Evolutionary conservation across 2,888 invertebrate species (phyloP), one percentile per base, ranked within the genome.

Genomic region (Brachycybe producta): DNA sequence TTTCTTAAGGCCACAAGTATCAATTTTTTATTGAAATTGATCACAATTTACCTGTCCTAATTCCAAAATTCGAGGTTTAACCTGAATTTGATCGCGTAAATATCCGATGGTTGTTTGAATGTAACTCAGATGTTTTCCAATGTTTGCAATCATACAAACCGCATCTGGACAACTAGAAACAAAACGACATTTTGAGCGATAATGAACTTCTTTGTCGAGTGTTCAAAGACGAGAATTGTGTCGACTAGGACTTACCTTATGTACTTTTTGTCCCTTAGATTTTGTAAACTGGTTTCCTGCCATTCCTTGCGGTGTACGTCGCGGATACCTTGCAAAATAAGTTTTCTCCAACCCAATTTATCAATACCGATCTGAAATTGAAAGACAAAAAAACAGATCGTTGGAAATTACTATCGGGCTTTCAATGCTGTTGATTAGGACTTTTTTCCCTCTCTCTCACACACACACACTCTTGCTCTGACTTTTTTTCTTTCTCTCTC

Each of bases 291-390:
- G 5, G 63, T 59, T 7, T 61, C 61, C 53, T 68, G 60, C 70
- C 70, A 70, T 30, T 66, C 65, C 49, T 64, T 64, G 55, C 63
- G 67, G 57, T 70, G 68, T 3, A 69, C 64, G 28, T 62, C 61
- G 26, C 61, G 60, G 21, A 68, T 62, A 5, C 63, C 65, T 52
- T 67, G 65, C 23, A 68, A 56, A 15, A 70, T 61, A 56, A 65
- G 66, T 56, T 67, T 67, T 11, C 69, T 55, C 0, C 62, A 59
- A 11, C 68, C 68, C 2, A 69, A 54, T 54, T 65, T 61, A 2
- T 54, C 51, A 17, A 69, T 60, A 2, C 67, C 67, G 58, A 67
- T 61, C 65, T 65, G 40, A 17, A 19, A 28, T 15, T 8, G 40
- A 26, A 8, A 51, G 54, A 11, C 30, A 28, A 26, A 11, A 52